Percentiles rank a stretch among this genome's conserved stretches.
These are phyloP conservation scores for Eriocheir sinensis DNA, from an alignment of 1,140 invertebrate species.

Conservation along the genomic window DNA sequence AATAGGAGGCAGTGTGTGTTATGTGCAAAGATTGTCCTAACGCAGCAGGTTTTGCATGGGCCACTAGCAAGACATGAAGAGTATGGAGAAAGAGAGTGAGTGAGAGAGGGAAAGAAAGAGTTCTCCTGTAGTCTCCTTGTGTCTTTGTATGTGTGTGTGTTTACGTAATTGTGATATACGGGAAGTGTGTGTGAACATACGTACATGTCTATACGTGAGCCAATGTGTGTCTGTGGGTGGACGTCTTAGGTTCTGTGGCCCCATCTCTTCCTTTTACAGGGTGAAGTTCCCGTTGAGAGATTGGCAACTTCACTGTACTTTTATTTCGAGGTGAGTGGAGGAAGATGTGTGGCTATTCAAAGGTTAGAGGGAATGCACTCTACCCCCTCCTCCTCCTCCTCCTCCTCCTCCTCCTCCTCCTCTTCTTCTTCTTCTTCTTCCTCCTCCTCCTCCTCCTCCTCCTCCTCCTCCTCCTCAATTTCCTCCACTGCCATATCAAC, in stretches of 20 bases:
- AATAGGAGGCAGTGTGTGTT: too few species aligned
- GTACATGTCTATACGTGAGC: neutral
- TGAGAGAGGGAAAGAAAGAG: too few species aligned
- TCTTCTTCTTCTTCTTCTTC: neutral
- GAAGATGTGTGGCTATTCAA: constrained; percentile 66
- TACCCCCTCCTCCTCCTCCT: neutral
- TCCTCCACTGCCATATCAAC: neutral
- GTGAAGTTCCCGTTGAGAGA: constrained; percentile 73
- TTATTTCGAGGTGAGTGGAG: constrained; percentile 71
- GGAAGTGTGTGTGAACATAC: neutral
- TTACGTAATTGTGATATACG: neutral
- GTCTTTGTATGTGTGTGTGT: neutral
- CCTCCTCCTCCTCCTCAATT: neutral
- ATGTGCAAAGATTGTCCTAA: too few species aligned
- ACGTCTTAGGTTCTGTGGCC: constrained; percentile 62
- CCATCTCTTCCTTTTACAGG: constrained; percentile 64
- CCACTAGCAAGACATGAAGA: too few species aligned
- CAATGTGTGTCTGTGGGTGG: constrained; percentile 12
- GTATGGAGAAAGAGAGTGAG: too few species aligned
- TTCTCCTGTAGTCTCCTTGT: neutral
- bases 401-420: too few species aligned
- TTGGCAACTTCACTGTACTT: constrained; percentile 69
- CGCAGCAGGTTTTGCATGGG: too few species aligned
- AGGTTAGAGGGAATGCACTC: constrained; percentile 62
- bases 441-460: neutral